phyloP scores from a whole-genome alignment of 1,140 invertebrate genomes.

The Drosophila insularis region DNA sequence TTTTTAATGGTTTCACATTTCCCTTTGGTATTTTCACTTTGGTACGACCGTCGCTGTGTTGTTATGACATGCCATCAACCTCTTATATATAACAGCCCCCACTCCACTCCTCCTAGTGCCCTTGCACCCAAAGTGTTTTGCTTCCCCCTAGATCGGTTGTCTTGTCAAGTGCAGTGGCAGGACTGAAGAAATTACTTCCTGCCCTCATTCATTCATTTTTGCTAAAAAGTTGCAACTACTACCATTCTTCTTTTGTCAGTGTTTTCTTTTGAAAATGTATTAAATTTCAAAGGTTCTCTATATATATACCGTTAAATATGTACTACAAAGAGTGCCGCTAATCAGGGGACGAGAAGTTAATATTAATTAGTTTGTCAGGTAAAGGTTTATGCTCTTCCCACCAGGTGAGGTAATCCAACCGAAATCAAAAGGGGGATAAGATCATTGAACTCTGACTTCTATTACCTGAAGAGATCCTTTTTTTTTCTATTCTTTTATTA shows the following conservation, averaged over 20 bases:
- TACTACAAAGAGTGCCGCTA: constrained; percentile 61
- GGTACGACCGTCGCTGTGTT: constrained; percentile 7
- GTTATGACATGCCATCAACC: constrained; percentile 52
- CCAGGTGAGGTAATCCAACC: not conserved
- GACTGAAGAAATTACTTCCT: constrained; percentile 51
- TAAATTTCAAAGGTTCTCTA: constrained; percentile 61
- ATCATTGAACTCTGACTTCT: not conserved
- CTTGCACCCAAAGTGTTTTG: constrained; percentile 1
- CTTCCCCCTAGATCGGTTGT: constrained; percentile 19
- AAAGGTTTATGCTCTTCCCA: not conserved
- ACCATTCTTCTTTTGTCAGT: constrained; percentile 41
- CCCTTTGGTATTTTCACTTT: constrained; percentile 45
- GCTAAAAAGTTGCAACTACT: constrained; percentile 24
- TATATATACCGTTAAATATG: constrained; percentile 44
- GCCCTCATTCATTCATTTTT: constrained; percentile 6
- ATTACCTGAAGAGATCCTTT: too few relatives aligned
- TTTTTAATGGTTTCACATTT: constrained; percentile 53
- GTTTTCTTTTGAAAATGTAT: constrained; percentile 63
- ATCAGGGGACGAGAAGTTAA: constrained; percentile 26
- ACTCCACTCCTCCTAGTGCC: not conserved
- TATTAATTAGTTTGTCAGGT: constrained; percentile 42
- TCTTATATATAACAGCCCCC: constrained; percentile 1
- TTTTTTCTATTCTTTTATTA: too few relatives aligned
- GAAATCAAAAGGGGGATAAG: not conserved
- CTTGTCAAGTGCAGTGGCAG: constrained; percentile 68